These are phyloP conservation scores for Pyrgilauda ruficollis DNA, from an alignment of 2,113 vertebrate species.

Conservation along the genomic window DNA sequence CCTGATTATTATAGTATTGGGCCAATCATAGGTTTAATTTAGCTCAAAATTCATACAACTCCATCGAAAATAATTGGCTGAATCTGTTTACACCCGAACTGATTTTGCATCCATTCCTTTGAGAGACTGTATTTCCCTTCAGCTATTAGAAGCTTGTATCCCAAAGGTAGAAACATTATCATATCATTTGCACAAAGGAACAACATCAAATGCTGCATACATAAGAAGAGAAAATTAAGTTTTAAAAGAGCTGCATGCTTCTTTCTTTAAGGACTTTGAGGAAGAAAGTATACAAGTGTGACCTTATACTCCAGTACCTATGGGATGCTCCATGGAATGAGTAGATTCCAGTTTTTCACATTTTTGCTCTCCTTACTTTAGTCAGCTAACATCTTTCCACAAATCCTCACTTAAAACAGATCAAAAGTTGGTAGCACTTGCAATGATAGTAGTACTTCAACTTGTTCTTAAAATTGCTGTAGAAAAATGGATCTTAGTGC, in stretches of 20 bases:
- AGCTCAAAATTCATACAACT: neutral
- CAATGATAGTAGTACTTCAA: neutral
- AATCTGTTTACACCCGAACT: neutral
- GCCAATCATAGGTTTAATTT: neutral
- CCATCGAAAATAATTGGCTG: neutral
- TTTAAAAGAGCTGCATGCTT: neutral
- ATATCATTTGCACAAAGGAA: constrained; percentile 56
- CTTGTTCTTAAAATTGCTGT: neutral
- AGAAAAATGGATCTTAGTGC: neutral
- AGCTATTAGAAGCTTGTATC: constrained; percentile 19
- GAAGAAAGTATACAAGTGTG: neutral
- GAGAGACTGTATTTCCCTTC: constrained; percentile 32
- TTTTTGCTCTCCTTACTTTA: neutral
- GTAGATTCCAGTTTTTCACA: neutral
- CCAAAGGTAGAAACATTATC: constrained; percentile 51
- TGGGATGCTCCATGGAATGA: neutral
- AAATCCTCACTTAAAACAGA: neutral
- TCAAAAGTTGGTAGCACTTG: neutral
- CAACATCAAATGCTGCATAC: constrained; percentile 53
- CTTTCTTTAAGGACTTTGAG: constrained; percentile 22
- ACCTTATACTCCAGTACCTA: neutral
- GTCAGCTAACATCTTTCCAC: neutral
- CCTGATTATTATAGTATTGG: neutral
- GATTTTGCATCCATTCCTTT: neutral
- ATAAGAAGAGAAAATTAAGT: constrained; percentile 30